These are phyloP conservation scores for Burhinus bistriatus DNA, from an alignment of 2,113 vertebrate species.

Conservation along the genomic window DNA sequence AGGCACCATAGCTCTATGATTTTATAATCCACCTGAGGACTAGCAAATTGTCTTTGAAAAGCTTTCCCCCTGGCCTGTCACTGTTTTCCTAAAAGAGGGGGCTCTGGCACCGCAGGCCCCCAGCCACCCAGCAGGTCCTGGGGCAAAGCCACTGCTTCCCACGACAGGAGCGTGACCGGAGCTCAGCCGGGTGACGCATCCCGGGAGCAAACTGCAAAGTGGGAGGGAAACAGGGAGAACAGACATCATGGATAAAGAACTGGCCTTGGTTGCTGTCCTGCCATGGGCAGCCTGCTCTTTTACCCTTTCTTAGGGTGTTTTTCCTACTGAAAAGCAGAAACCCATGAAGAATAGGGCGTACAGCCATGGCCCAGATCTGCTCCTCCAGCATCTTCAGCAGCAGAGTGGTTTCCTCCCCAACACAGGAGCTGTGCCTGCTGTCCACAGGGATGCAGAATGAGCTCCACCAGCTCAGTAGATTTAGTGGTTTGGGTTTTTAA, in stretches of 20 bases:
- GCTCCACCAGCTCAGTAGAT: not conserved
- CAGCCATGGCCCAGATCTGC: not conserved
- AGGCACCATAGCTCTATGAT: not conserved
- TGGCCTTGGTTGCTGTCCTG: not conserved
- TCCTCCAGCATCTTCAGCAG: not conserved
- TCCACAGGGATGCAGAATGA: not conserved
- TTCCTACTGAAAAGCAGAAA: not conserved
- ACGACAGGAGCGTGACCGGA: not conserved
- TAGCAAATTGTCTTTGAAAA: not conserved
- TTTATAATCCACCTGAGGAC: not conserved
- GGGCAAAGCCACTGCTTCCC: not conserved
- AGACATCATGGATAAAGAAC: rapidly evolving
- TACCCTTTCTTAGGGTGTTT: not conserved
- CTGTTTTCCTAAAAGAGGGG: not conserved
- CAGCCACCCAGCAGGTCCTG: rapidly evolving
- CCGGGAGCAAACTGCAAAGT: not conserved
- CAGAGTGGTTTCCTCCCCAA: not conserved
- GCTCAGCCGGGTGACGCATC: rapidly evolving
- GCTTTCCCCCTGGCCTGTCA: rapidly evolving
- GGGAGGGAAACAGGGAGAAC: not conserved
- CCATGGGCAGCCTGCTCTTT: not conserved
- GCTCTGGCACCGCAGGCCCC: not conserved
- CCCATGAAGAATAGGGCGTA: rapidly evolving
- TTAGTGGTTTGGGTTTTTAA: not conserved
- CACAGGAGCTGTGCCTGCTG: not conserved